Conservation (phyloP, 2,113 vertebrate species). For the Cryptomyrus ogoouensis region DNA sequence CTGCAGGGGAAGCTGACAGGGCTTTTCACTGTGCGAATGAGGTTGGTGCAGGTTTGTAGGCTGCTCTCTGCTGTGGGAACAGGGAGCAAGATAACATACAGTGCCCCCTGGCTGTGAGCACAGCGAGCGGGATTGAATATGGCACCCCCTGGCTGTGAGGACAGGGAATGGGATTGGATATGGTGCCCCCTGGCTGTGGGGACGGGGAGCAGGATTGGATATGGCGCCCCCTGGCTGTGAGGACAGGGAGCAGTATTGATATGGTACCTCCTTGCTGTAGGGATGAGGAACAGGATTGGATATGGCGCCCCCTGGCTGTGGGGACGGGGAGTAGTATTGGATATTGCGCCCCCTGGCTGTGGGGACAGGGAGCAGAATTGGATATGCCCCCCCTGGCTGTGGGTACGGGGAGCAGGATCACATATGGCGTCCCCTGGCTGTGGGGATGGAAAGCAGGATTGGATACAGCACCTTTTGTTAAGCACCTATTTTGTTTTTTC, state of each 20-base stretch:
- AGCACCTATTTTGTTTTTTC: not conserved
- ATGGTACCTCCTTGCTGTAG: not conserved
- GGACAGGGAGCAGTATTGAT: not conserved
- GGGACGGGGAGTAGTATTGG: not conserved
- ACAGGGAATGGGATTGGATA: not conserved
- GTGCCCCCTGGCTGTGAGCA: not conserved
- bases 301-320: not conserved
- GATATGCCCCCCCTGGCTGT: not conserved
- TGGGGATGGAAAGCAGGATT: not conserved
- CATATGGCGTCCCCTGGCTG: not conserved
- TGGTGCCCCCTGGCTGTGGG: not conserved
- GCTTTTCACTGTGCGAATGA: not conserved
- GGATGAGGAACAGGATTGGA: not conserved
- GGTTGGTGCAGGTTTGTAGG: not conserved
- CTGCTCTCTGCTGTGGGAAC: not conserved
- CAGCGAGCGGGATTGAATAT: not conserved
- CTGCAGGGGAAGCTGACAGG: not conserved
- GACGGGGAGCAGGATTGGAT: not conserved
- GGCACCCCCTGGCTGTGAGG: not conserved
- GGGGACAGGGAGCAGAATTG: not conserved
- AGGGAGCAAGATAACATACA: not conserved
- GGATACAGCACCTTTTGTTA: not conserved
- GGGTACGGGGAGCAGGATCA: not conserved
- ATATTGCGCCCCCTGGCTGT: not conserved
- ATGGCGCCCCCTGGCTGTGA: not conserved